Base-by-base conservation (phyloP, 2,888 invertebrate species). In the Tenthredo notha region DNA sequence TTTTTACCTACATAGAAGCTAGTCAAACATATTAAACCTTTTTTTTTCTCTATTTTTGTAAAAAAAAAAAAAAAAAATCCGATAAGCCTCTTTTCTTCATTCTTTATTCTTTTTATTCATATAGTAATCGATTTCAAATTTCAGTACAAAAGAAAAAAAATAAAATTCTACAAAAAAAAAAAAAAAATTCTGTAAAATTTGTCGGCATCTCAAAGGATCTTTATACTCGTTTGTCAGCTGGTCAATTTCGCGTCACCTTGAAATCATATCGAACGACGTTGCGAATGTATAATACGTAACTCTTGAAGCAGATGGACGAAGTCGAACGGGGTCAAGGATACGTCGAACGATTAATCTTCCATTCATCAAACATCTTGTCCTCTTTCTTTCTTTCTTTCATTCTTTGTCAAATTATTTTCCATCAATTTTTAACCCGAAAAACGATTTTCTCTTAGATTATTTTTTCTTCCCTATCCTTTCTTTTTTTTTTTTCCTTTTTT, bases 251-350 rank as follows among this genome's bases (percentile, higher is more conserved):
- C 10, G 2, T 25, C 47, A 75, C 43, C 47, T 75, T 47, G 70
- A 25, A 72, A 61, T 61, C 25, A 61, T 25, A 61, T 61, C 61
- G 4, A 25, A 61, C 61, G 40, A 40, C 70, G 33, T 9, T 72
- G 70, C 40, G 50, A 43, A 61, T 25, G 61, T 25, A 21, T 37
- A 37, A 37, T 37, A 54, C 61, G 25, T 61, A 61, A 61, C 25
- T 61, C 61, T 61, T 61, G 61, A 61, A 61, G 61, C 61, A 61
- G 61, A 61, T 61, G 61, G 21, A 61, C 61, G 61, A 12, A 61
- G 61, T 25, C 1, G 12, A 61, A 25, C 61, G 61, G 25, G 61
- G 61, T 61, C 61, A 61, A 61, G 61, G 61, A 61, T 61, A 25
- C 61, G 61, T 25, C 25, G 61, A 25, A 61, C 25, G 61, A 61